A percentile compares a stretch with the other conserved stretches of the same genome.
These are phyloP conservation scores for Stenurella melanura DNA, from an alignment of 2,888 invertebrate species.

Conservation along the genomic window DNA sequence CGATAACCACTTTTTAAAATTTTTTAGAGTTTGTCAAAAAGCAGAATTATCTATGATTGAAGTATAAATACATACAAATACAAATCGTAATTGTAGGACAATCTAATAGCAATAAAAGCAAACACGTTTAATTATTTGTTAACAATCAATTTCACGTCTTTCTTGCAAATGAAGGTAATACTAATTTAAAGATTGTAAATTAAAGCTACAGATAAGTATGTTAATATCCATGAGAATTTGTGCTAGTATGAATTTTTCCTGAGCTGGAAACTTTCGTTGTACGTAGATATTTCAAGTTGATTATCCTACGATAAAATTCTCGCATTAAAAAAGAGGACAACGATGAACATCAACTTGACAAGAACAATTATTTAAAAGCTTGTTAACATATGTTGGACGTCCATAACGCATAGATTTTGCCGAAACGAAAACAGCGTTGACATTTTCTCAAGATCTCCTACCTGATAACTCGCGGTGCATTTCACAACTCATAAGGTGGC, in stretches of 20 bases:
- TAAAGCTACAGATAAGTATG: too few species aligned
- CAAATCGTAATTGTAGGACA: too few species aligned
- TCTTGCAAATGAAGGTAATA: too few species aligned
- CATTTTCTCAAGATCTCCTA: constrained; percentile 46
- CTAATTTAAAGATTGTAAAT: too few species aligned
- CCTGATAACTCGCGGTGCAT: constrained; percentile 50
- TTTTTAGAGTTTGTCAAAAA: too few species aligned
- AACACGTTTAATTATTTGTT: too few species aligned
- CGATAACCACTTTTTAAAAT: too few species aligned
- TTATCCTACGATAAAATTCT: constrained; percentile 8
- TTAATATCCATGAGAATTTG: too few species aligned
- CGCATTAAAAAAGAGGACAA: constrained; percentile 1
- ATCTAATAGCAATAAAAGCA: too few species aligned
- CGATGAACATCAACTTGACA: constrained; percentile 42
- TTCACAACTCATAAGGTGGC: constrained; percentile 52
- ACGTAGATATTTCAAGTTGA: background rate
- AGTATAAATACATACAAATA: too few species aligned
- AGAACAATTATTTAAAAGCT: constrained; percentile 58
- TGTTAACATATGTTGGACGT: constrained; percentile 56
- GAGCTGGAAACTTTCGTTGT: background rate
- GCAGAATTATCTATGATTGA: too few species aligned
- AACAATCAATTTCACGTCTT: too few species aligned
- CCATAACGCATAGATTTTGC: constrained; percentile 50
- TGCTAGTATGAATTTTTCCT: background rate
- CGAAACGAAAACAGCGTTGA: constrained; percentile 45